Base-by-base conservation (phyloP, 2,113 vertebrate species). In the Colius striatus region DNA sequence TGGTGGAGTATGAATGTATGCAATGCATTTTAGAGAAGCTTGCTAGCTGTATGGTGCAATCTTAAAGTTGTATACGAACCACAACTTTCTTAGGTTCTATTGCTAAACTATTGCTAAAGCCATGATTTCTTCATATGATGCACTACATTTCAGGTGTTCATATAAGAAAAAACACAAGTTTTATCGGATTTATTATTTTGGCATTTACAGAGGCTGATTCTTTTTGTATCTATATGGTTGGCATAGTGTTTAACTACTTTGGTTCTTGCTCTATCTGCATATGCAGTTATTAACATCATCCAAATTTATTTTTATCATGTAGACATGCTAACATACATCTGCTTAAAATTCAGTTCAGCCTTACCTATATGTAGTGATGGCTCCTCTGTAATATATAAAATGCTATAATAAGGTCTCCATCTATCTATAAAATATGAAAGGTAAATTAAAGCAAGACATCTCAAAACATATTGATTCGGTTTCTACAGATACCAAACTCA, bases 371-470 rank as follows among this genome's bases (percentile, higher is more conserved):
- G 29, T 51, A 65, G 47, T 47, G 50, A 25, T 70, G 32, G 32
- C 18, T 94, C 26, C 29, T 85, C n/a, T 73, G 34, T 66, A 89
- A 25, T 62, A 21, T 25, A 55, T 60, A 67, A 85, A 85, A 79
- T 43, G 17, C 30, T 94, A 27, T 71, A 68, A 63, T 65, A 76
- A 85, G 36, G 41, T 90, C 41, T 90, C 27, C 6, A 65, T 87
- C 50, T 82, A 45, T 79, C 66, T 81, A 55, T 71, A 75, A 63
- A 73, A 87, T 81, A 57, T 25, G 47, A 94, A 89, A 85, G 55
- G 50, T 70, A 76, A 95, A 79, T 76, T 94, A 89, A 93, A 95
- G 36, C 68, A 93, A 70, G 18, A 36, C 53, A 61, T 77, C 55
- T 92, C n/a, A 83, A 96, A 92, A 85, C 17, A 18, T 65, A 87